Evolutionary conservation across 2,797 vertebrate genomes (phyloP).

Genomic region (Pteronotus mesoamericanus): DNA sequence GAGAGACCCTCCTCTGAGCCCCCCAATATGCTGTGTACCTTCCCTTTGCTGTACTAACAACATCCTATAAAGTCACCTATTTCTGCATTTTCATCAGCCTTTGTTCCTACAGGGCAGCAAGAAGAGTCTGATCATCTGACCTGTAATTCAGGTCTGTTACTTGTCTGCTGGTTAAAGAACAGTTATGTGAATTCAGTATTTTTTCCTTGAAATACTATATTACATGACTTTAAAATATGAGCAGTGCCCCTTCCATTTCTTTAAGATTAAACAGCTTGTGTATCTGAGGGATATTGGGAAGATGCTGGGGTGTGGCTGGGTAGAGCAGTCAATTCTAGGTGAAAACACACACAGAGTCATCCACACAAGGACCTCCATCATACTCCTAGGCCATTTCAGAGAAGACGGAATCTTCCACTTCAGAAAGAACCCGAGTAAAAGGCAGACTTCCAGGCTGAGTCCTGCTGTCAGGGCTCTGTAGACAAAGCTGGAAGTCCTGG

Average conservation of each 20-base stretch:
- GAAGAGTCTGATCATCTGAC: background rate
- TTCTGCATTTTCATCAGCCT: background rate
- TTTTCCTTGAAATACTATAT: background rate
- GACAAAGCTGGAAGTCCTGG: accelerated
- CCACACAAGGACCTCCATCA: background rate
- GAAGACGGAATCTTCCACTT: background rate
- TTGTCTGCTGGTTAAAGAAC: background rate
- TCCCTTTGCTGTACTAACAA: background rate
- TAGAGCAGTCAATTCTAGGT: background rate
- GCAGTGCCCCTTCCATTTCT: background rate
- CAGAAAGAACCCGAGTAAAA: background rate
- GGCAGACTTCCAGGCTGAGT: background rate
- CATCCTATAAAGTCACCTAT: background rate
- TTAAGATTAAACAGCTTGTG: background rate
- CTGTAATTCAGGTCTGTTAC: background rate
- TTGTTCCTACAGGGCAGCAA: background rate
- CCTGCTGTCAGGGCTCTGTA: accelerated
- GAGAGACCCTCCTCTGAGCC: background rate
- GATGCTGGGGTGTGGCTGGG: background rate
- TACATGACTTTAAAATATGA: background rate
- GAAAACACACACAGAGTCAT: background rate
- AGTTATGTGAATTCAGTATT: background rate
- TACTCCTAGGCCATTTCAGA: background rate
- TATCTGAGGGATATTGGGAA: background rate
- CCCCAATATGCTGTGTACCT: background rate